Evolutionary conservation across 2,888 invertebrate species (phyloP), one percentile per base, ranked within the genome.

Genomic region (Margaritifera margaritifera): DNA sequence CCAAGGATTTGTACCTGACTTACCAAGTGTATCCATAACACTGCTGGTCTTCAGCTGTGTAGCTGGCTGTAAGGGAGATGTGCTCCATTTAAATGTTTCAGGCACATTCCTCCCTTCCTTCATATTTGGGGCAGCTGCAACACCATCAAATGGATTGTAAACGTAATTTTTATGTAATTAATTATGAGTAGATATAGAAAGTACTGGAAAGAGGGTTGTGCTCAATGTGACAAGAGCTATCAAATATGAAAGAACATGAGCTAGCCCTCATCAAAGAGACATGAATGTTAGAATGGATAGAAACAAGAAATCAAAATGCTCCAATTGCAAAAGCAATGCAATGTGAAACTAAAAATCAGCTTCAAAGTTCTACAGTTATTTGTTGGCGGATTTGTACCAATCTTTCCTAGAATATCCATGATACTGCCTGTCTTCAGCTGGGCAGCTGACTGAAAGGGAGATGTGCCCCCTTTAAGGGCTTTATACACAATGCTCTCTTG

Each of bases 371-470:
- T 42, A 3, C 15, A 11, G 15, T 42, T 31, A 8, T 6, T 8
- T 31, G 31, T 31, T 8, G 6, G 42, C 11, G 42, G 42, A 11
- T n/a, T 42, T 42, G 42, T 42, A 42, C 52, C n/a, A 24, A 53
- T 52, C 64, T 73, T 72, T 24, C 80, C 79, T 3, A 84, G 70
- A 63, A 86, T 71, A 68, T 85, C 85, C 80, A 83, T 82, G 8
- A 84, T 82, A 77, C 84, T 84, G n/a, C 85, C 85, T 6, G 70
- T 64, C 65, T 80, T 84, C 53, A 86, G 74, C 66, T 78, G 72
- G 8, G 71, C 56, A 1, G 84, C 80, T 22, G 77, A 31, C 3
- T 42, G 42, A 11, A 42, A 42, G 11, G 42, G 42, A 15, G 42
- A 42, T 42, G 31, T 58, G 19, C 6, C 15, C 54, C 50, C 18